Evolutionary conservation across 1,140 invertebrate species (phyloP).

Genomic region (Melipona quadrifasciata): DNA sequence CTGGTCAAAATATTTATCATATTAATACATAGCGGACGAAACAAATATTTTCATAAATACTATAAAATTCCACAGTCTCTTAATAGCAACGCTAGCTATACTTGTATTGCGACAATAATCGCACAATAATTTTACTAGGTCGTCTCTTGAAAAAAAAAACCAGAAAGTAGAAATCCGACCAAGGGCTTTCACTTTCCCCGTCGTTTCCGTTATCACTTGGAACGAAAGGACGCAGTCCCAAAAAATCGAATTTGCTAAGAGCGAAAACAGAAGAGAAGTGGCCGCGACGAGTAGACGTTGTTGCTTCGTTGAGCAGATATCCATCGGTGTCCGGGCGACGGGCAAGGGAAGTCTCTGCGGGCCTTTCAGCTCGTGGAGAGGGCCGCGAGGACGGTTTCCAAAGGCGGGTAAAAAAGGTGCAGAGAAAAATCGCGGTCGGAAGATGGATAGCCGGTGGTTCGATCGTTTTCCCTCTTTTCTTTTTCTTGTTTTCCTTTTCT

Average conservation of each 20-base stretch:
- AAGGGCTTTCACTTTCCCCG: no score
- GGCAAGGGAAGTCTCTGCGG: neutral
- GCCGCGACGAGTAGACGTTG: conserved; percentile 3
- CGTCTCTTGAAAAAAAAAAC: no score
- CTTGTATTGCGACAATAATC: no score
- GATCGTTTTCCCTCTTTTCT: conserved; percentile 47
- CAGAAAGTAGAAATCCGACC: no score
- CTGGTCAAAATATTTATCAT: no score
- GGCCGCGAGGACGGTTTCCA: conserved; percentile 12
- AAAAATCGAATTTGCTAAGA: neutral
- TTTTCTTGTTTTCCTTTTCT: no score
- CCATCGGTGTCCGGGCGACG: neutral
- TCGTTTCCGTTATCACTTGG: no score
- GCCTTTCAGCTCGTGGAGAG: neutral
- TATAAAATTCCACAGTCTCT: no score
- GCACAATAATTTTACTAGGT: no score
- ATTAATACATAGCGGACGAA: no score
- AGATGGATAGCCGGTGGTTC: conserved; percentile 75
- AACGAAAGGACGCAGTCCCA: neutral
- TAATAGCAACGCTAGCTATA: no score
- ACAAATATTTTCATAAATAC: no score
- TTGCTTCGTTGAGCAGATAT: conserved; percentile 10
- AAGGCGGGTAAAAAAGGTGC: conserved; percentile 30
- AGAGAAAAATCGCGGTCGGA: conserved; percentile 68
- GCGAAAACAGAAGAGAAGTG: neutral